Percentiles rank a stretch among this genome's conserved stretches.
phyloP scores from a whole-genome alignment of 35 echinoderm and acorn worm genomes.

The Apostichopus californicus region DNA sequence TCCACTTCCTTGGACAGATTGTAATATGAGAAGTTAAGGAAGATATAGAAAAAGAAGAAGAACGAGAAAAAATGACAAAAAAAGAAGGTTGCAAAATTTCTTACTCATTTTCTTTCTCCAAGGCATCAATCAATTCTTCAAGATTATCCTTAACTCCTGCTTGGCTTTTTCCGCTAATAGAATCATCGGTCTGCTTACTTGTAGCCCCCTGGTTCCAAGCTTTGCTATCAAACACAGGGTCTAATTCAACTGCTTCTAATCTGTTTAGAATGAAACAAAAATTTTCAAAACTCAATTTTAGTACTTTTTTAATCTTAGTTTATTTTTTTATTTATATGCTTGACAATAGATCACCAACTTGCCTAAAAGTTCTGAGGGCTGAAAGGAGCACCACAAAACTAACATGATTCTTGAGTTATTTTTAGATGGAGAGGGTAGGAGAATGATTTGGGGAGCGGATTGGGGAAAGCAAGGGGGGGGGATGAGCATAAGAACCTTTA shows the following conservation, averaged over 20 bases:
- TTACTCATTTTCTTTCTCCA: constrained; percentile 90
- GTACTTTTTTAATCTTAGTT: too few relatives aligned
- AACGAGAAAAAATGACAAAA: neutral
- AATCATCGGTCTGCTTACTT: neutral
- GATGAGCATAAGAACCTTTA: too few relatives aligned
- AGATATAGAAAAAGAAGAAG: neutral
- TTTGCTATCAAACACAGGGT: constrained; percentile 13
- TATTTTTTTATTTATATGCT: too few relatives aligned
- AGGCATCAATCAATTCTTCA: constrained; percentile 64
- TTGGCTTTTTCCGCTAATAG: neutral
- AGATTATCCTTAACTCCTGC: constrained; percentile 54
- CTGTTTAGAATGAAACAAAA: constrained; percentile 29
- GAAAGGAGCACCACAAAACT: too few relatives aligned
- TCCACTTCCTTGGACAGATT: too few relatives aligned
- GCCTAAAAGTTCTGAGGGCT: too few relatives aligned
- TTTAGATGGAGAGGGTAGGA: too few relatives aligned
- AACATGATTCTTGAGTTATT: too few relatives aligned
- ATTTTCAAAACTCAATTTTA: neutral
- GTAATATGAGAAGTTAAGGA: neutral
- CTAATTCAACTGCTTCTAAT: constrained; percentile 77
- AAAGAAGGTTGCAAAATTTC: constrained; percentile 12
- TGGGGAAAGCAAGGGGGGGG: too few relatives aligned
- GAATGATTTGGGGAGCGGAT: too few relatives aligned
- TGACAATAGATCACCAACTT: too few relatives aligned
- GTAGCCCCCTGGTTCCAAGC: neutral